Base-by-base conservation (phyloP, 2,888 invertebrate species). In the Melanophora roralis region DNA sequence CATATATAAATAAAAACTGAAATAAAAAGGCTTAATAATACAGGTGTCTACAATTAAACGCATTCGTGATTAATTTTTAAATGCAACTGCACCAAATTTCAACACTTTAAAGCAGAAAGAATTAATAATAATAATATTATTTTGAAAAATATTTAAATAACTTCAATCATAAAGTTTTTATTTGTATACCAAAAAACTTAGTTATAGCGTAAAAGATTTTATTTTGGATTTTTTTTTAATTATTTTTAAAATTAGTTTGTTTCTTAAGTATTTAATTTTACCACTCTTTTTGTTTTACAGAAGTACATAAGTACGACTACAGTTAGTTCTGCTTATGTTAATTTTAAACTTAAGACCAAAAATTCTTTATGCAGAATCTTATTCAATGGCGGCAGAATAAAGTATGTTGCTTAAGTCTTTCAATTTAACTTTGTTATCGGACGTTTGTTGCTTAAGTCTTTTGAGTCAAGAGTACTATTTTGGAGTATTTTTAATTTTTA, bases 21-120 rank as follows among this genome's bases (percentile, higher is more conserved):
- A 68, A 16, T 49, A 49, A 49, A 62, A 72, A 14, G 9, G 51
- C 40, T 74, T 51, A 23, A 45, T 74, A 36, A n/a, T 59, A 65
- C 74, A 74, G 74, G 74, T 74, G 74, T 67, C 36, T 67, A 40
- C 59, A 67, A 74, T 74, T 74, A 74, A 59, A 67, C 53, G 6
- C 49, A 74, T 53, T 45, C 67, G 64, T 76, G 57, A 62, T 4
- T 69, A 43, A 49, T 12, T 55, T 40, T 36, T 11, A 64, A 62
- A 51, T 43, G 34, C 3, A 40, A 5, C 34, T 34, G 40, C 11
- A 69, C 14, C 23, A 47, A 64, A 51, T 12, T 16, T 53, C 11
- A 55, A 49, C 53, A 55, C 38, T 51, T 34, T 34, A 23, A 23
- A 40, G 23, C 5, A 14, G 23, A 23, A 36, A 49, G 38, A 23